Conservation (phyloP, 2,888 invertebrate species). For the Clivina fossor region DNA sequence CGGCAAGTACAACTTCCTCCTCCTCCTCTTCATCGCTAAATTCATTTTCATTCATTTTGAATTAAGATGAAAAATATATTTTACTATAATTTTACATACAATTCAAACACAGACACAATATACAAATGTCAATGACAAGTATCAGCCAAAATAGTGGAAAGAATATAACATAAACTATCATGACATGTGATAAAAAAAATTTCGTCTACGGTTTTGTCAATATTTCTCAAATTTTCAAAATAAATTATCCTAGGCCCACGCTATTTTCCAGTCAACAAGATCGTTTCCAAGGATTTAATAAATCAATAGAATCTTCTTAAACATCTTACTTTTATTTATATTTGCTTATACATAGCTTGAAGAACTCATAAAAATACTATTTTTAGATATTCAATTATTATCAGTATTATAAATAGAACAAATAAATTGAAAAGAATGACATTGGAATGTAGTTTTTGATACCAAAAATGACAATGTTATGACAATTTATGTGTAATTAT, state of each 20-base stretch:
- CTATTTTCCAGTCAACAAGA: conserved; percentile 7
- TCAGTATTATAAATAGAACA: too few species aligned
- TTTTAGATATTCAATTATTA: too few species aligned
- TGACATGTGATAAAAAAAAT: conserved; percentile 3
- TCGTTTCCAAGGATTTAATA: conserved; percentile 14
- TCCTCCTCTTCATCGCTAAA: conserved; percentile 45
- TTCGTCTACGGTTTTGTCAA: conserved; percentile 7
- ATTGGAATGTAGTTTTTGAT: too few species aligned
- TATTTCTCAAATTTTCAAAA: conserved; percentile 4
- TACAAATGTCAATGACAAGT: conserved; percentile 15
- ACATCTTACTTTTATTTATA: too few species aligned
- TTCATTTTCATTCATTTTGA: conserved; percentile 49
- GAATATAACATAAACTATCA: conserved; percentile 16
- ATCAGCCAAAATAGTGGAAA: conserved; percentile 14
- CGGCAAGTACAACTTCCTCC: conserved; percentile 47
- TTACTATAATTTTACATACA: conserved; percentile 25
- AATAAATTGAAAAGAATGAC: too few species aligned
- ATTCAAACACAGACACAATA: conserved; percentile 31
- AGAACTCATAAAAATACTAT: too few species aligned
- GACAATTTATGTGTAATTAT: too few species aligned
- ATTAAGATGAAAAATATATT: conserved; percentile 6
- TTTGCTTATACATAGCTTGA: too few species aligned
- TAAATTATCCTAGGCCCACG: too few species aligned
- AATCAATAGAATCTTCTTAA: background rate
- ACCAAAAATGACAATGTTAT: too few species aligned